Evolutionary conservation across 2,797 vertebrate genomes (phyloP).

Genomic region (Enteromius paludinosus): DNA sequence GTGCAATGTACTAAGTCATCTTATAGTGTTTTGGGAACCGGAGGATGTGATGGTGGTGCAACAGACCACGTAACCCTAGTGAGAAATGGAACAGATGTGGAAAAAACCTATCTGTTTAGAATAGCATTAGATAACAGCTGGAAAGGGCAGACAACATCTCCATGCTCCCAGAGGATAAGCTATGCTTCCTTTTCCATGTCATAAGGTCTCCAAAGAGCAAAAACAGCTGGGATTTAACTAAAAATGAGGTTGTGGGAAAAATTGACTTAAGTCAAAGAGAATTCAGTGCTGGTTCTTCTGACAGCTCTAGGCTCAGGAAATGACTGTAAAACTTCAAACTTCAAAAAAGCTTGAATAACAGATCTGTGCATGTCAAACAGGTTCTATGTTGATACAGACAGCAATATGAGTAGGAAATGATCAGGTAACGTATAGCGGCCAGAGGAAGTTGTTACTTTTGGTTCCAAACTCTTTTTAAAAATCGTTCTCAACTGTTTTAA

Average conservation of each 20-base stretch:
- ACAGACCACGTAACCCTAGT: neutral
- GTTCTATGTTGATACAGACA: neutral
- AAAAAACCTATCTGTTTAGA: neutral
- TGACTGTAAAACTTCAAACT: neutral
- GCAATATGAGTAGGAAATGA: neutral
- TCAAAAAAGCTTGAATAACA: neutral
- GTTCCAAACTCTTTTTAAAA: neutral
- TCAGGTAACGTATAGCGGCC: neutral
- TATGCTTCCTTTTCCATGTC: neutral
- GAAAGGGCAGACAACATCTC: conserved; percentile 12
- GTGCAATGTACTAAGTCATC: neutral
- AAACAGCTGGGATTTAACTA: conserved; percentile 2
- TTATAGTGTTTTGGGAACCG: conserved; percentile 15
- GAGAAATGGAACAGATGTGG: conserved; percentile 5
- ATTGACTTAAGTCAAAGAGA: neutral
- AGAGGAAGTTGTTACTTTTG: conserved; percentile 9
- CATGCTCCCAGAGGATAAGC: conserved; percentile 3
- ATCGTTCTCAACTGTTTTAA: neutral
- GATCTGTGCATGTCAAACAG: neutral
- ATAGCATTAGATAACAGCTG: conserved; percentile 1
- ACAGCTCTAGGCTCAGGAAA: neutral
- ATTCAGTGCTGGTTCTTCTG: neutral
- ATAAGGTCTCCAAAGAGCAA: conserved; percentile 2
- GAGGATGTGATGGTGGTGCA: neutral
- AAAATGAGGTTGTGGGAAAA: conserved; percentile 23